These are phyloP conservation scores for Chloroclysta siterata DNA, from an alignment of 2,888 invertebrate genomes.

Conservation along the genomic window DNA sequence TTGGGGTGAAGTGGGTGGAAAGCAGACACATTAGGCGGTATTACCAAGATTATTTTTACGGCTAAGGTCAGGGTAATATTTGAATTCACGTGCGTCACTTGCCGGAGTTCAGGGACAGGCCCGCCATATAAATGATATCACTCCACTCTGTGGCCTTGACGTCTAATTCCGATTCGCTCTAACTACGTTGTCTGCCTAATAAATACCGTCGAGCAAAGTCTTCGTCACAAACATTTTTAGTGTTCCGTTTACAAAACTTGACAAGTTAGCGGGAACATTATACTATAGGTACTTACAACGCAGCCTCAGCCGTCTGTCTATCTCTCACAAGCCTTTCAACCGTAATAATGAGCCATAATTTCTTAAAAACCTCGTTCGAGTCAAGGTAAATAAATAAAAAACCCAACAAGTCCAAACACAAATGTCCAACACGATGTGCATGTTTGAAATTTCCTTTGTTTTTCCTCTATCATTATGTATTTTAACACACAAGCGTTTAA, in stretches of 20 bases:
- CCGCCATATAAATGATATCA: conserved; percentile 81
- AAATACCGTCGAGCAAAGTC: conserved; percentile 53
- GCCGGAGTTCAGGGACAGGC: conserved; percentile 79
- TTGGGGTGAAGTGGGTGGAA: conserved; percentile 44
- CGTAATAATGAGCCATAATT: no score
- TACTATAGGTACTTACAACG: not conserved
- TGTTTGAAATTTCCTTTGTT: no score
- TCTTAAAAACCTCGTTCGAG: no score
- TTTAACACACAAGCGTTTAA: no score
- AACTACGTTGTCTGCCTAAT: conserved; percentile 78
- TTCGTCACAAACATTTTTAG: conserved; percentile 42
- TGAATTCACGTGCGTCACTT: conserved; percentile 79
- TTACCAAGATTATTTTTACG: conserved; percentile 70
- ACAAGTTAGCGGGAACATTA: not conserved
- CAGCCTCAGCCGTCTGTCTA: not conserved
- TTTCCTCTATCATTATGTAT: no score
- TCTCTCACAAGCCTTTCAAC: not conserved
- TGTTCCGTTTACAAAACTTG: conserved; percentile 13
- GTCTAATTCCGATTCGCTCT: conserved; percentile 78
- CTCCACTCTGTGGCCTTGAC: conserved; percentile 73
- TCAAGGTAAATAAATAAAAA: no score
- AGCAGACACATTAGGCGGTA: conserved; percentile 55
- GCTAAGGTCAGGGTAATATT: conserved; percentile 78
- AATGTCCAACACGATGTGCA: no score
- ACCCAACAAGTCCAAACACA: no score